Evolutionary conservation across 2,113 vertebrate species (phyloP).

Genomic region (Percina caprodes): DNA sequence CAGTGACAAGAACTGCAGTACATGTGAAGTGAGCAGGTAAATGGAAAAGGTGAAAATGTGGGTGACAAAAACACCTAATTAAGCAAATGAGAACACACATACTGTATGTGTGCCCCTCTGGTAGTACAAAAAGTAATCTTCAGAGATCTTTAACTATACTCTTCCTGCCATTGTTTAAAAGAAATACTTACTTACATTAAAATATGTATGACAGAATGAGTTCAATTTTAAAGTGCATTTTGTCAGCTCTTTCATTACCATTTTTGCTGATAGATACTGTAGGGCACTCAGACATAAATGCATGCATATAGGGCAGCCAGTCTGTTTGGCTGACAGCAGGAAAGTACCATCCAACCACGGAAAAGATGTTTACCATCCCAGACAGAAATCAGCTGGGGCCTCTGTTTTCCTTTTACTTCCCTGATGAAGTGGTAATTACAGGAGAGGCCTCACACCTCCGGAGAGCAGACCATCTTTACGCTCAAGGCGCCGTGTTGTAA

Average conservation of each 20-base stretch:
- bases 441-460: conserved; percentile 62
- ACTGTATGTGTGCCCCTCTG: neutral
- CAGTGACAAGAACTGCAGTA: neutral
- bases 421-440: conserved; percentile 80
- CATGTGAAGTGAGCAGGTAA: neutral
- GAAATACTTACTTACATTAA: neutral
- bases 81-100: conserved; percentile 1
- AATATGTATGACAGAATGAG: conserved; percentile 51
- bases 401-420: conserved; percentile 46
- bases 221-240: conserved; percentile 38
- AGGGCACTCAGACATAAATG: conserved; percentile 25
- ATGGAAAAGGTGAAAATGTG: neutral
- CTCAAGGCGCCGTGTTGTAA: conserved; percentile 22
- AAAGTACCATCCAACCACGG: conserved; percentile 49
- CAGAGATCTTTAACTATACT: neutral
- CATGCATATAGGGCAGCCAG: conserved; percentile 27
- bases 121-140: neutral
- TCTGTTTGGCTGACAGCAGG: conserved; percentile 50
- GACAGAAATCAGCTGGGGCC: conserved; percentile 39
- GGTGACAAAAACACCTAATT: neutral
- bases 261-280: conserved; percentile 33
- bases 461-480: conserved; percentile 22
- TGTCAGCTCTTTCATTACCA: conserved; percentile 44
- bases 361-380: conserved; percentile 60
- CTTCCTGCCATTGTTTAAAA: conserved; percentile 16